phyloP scores from a whole-genome alignment of 2,113 vertebrate genomes.

The Sapajus apella region DNA sequence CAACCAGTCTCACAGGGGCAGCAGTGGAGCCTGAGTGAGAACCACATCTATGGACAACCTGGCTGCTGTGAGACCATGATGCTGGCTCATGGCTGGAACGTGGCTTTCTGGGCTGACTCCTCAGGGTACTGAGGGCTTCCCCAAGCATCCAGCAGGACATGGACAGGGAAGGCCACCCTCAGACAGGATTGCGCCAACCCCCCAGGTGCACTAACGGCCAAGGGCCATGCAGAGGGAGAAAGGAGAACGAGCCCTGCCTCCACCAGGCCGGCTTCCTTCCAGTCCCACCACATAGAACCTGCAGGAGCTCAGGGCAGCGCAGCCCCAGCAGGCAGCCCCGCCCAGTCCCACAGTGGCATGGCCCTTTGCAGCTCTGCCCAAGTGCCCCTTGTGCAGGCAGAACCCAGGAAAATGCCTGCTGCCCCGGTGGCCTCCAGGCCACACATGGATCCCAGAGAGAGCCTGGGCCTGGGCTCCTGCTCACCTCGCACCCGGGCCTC shows the following conservation, averaged over 20 bases:
- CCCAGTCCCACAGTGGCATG: fast-evolving
- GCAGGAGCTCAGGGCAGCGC: not conserved
- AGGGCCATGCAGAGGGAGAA: not conserved
- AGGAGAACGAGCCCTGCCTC: not conserved
- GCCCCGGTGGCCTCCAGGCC: too few relatives aligned
- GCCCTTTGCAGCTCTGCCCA: not conserved
- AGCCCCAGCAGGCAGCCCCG: not conserved
- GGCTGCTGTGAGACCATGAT: fast-evolving
- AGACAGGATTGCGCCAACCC: not conserved
- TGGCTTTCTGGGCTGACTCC: not conserved
- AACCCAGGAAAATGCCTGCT: not conserved
- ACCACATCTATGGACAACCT: not conserved
- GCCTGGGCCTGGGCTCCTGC: not conserved
- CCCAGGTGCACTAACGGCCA: not conserved
- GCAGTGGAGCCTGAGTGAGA: not conserved
- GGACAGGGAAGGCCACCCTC: not conserved
- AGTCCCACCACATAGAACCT: too few relatives aligned
- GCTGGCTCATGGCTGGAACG: not conserved
- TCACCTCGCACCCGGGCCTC: constrained; percentile 95
- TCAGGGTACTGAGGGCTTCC: fast-evolving
- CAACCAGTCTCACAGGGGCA: fast-evolving
- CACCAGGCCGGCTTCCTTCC: not conserved
- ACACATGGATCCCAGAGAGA: too few relatives aligned
- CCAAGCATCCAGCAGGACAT: not conserved
- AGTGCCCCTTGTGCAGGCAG: not conserved